Percentiles rank a stretch among this genome's conserved stretches.
Evolutionary conservation across 37 sponge, comb jelly and placozoan genomes (phyloP).

Genomic region (Petrosia ficiformis): DNA sequence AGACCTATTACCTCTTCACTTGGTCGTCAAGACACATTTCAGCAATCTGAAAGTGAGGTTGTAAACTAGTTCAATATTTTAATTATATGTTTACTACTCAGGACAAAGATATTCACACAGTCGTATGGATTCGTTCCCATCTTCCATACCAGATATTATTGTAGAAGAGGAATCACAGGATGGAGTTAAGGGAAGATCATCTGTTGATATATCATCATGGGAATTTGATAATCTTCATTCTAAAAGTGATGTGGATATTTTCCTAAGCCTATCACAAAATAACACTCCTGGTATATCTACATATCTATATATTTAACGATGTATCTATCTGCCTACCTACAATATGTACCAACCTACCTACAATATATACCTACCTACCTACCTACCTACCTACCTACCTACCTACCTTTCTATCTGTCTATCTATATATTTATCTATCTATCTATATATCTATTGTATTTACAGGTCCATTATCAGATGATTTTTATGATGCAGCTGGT

Average conservation of each 20-base stretch:
- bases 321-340: too few species aligned
- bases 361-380: too few species aligned
- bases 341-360: too few species aligned
- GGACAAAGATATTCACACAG: not conserved
- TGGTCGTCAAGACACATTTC: slow-evolving; percentile 4
- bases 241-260: not conserved
- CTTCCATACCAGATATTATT: too few species aligned
- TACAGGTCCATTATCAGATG: not conserved
- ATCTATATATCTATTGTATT: too few species aligned
- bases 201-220: not conserved
- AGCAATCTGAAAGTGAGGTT: too few species aligned
- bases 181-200: not conserved
- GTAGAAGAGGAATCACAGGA: too few species aligned
- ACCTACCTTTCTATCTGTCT: too few species aligned
- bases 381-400: too few species aligned
- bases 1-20: slow-evolving; percentile 13
- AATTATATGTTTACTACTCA: too few species aligned
- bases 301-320: not conserved
- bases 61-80: too few species aligned
- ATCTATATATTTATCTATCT: too few species aligned
- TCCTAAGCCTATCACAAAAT: not conserved
- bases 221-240: not conserved
- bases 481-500: slow-evolving; percentile 2
- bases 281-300: not conserved
- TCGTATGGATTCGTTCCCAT: not conserved